Percentiles rank a stretch among this genome's conserved stretches.
Conservation (phyloP, 2,113 vertebrate genomes). For the Cacatua alba region DNA sequence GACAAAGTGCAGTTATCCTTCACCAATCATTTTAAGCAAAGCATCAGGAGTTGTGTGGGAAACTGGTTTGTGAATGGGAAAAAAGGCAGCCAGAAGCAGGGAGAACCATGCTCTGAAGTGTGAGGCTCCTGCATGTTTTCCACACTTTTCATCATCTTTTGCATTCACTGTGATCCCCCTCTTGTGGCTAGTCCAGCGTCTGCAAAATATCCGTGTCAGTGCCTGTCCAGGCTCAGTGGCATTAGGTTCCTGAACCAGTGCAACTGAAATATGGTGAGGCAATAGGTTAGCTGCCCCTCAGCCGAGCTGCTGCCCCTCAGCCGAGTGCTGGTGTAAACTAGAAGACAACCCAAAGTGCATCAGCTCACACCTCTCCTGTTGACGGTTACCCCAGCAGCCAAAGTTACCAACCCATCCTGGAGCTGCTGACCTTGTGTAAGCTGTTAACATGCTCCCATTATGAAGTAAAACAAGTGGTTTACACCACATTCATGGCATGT, state of each 20-base stretch:
- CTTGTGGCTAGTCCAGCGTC: constrained; percentile 32
- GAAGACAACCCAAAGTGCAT: not conserved
- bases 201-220: not conserved
- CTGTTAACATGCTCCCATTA: not conserved
- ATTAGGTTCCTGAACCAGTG: not conserved
- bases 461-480: not conserved
- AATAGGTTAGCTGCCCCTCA: not conserved
- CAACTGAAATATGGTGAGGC: not conserved
- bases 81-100: not conserved
- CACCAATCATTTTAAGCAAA: fast-evolving
- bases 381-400: not conserved
- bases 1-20: not conserved
- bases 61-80: not conserved
- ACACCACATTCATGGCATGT: not conserved
- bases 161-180: constrained; percentile 49
- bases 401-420: not conserved
- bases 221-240: not conserved
- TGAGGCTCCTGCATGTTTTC: not conserved
- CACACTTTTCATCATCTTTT: not conserved
- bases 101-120: not conserved
- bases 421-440: not conserved
- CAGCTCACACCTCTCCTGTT: not conserved
- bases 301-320: not conserved
- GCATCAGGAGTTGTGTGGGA: not conserved
- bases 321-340: no score